These are phyloP conservation scores for Diploscapter pachys DNA, from an alignment of 1,140 invertebrate species.

Conservation along the genomic window DNA sequence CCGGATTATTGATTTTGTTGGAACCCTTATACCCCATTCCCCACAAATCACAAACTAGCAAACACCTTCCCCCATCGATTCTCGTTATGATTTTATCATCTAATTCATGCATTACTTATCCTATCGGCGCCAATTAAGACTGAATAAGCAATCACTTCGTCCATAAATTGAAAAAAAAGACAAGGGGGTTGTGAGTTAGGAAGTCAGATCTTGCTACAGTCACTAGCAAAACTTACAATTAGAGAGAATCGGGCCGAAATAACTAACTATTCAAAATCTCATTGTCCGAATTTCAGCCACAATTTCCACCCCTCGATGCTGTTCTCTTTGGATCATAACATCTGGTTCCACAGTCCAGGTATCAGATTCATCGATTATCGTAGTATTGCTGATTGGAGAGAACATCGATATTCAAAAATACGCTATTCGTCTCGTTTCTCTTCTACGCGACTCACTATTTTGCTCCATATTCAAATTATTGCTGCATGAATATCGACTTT, in stretches of 20 bases:
- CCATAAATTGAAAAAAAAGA: neutral
- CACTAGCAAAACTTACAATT: neutral
- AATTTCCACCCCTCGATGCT: slow-evolving; percentile 32
- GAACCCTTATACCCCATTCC: too few species aligned
- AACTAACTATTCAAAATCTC: slow-evolving; percentile 1
- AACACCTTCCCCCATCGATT: too few species aligned
- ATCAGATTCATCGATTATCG: neutral
- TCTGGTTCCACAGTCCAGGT: slow-evolving; percentile 36
- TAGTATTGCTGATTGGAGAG: too few species aligned
- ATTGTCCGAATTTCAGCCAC: slow-evolving; percentile 19
- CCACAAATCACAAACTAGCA: too few species aligned
- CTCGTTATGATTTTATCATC: neutral
- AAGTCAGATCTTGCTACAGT: neutral
- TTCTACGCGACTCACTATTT: too few species aligned
- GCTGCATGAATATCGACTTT: too few species aligned
- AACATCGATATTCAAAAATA: too few species aligned
- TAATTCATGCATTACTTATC: neutral
- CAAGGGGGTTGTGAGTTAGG: neutral
- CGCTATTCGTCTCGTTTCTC: too few species aligned
- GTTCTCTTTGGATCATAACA: slow-evolving; percentile 36
- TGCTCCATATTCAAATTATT: too few species aligned
- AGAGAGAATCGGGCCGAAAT: neutral
- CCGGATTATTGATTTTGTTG: neutral
- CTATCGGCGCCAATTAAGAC: neutral
- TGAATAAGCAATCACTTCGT: neutral